Evolutionary conservation across 2,888 invertebrate species (phyloP).

Genomic region (Ephialtes manifestator): DNA sequence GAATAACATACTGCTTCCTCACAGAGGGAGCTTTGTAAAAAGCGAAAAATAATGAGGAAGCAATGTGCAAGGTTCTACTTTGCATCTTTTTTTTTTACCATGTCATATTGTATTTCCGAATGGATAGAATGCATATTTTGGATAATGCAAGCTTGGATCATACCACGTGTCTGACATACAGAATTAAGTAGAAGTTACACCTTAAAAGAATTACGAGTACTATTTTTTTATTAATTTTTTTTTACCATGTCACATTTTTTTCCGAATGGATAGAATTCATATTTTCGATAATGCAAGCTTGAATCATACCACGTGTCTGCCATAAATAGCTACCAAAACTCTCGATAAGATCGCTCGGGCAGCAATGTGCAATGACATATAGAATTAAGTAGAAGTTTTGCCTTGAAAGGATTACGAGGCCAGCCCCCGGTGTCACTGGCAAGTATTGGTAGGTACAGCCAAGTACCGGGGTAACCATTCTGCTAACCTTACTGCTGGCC

Average conservation of each 20-base stretch:
- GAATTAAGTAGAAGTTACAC: too few relatives aligned
- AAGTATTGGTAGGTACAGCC: slow-evolving; percentile 47
- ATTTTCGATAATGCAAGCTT: background rate
- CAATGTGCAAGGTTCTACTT: too few relatives aligned
- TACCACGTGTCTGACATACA: too few relatives aligned
- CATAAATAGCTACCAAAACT: background rate
- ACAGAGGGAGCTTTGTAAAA: too few relatives aligned
- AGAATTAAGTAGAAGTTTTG: slow-evolving; percentile 30
- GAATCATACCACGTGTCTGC: background rate
- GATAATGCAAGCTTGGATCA: too few relatives aligned
- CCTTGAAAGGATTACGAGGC: slow-evolving; percentile 54
- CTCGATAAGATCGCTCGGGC: background rate
- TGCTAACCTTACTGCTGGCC: slow-evolving; percentile 37
- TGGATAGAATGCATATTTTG: background rate
- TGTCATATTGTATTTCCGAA: too few relatives aligned
- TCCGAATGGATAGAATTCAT: background rate
- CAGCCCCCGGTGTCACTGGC: slow-evolving; percentile 32
- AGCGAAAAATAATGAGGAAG: too few relatives aligned
- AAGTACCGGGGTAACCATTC: slow-evolving; percentile 51
- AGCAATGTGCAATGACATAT: background rate
- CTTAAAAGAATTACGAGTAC: too few relatives aligned
- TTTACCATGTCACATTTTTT: too few relatives aligned
- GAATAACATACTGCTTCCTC: too few relatives aligned
- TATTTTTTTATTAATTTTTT: too few relatives aligned
- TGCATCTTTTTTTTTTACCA: too few relatives aligned